Evolutionary conservation across 2,113 vertebrate genomes (phyloP).

Genomic region (Toxotes chatareus): DNA sequence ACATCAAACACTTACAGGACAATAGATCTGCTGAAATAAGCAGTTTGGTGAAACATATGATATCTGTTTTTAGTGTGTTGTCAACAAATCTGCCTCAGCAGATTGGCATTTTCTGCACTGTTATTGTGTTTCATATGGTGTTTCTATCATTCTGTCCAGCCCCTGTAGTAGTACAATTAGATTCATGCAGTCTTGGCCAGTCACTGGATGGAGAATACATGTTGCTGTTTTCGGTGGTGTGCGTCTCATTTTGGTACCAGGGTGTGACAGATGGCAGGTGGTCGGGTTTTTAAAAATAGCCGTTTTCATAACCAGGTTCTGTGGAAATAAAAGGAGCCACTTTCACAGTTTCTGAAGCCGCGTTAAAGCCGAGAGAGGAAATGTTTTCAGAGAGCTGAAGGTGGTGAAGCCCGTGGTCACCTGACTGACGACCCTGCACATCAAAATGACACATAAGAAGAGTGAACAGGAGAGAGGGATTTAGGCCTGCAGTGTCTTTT

Average conservation of each 20-base stretch:
- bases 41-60: not conserved
- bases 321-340: not conserved
- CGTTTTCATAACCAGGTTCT: not conserved
- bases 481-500: slow-evolving; percentile 32
- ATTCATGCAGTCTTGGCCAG: not conserved
- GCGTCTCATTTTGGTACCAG: not conserved
- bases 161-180: not conserved
- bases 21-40: slow-evolving; percentile 1
- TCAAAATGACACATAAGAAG: not conserved
- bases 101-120: not conserved
- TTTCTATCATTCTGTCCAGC: not conserved
- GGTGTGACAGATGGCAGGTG: not conserved
- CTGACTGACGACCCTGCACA: slow-evolving; percentile 11
- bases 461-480: not conserved
- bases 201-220: not conserved
- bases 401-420: not conserved
- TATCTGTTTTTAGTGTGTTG: not conserved
- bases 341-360: not conserved
- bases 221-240: not conserved
- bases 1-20: not conserved
- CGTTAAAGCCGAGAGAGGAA: not conserved
- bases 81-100: not conserved
- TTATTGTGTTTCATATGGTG: not conserved
- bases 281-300: not conserved
- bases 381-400: not conserved